A percentile compares a stretch with the other conserved stretches of the same genome.
Conservation (phyloP, 2,113 vertebrate species). For the Scatophagus argus region DNA sequence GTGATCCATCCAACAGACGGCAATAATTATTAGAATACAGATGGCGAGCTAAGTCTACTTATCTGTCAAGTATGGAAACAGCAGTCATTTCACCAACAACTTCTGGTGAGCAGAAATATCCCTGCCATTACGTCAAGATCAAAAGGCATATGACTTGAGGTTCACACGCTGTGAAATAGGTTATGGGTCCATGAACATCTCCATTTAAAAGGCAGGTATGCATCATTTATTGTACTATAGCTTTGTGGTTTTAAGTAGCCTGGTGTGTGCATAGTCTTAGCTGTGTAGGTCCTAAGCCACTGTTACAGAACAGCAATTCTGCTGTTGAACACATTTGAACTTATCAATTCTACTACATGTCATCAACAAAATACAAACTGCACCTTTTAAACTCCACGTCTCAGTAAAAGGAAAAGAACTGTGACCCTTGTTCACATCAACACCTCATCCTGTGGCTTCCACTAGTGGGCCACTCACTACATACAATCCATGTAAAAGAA, state of each 20-base stretch:
- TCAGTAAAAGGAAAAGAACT: not conserved
- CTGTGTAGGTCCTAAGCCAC: not conserved
- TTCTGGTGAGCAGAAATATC: constrained; percentile 13
- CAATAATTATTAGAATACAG: constrained; percentile 19
- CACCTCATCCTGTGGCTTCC: not conserved
- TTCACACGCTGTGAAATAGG: constrained; percentile 34
- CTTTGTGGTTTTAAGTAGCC: not conserved
- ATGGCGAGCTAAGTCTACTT: constrained; percentile 3
- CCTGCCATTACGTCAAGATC: not conserved
- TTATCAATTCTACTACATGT: not conserved
- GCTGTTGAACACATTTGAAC: not conserved
- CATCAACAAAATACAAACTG: not conserved
- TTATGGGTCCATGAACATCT: constrained; percentile 11
- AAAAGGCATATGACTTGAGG: constrained; percentile 6
- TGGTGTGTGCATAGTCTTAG: not conserved
- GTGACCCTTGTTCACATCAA: not conserved
- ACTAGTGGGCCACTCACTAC: not conserved
- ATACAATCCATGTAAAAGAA: not conserved
- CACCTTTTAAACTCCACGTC: not conserved
- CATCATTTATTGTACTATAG: not conserved
- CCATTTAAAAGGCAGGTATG: constrained; percentile 21
- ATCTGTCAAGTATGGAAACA: constrained; percentile 18
- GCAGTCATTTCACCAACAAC: constrained; percentile 16
- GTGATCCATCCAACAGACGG: not conserved
- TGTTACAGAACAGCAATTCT: not conserved